Evolutionary conservation across 2,888 invertebrate species (phyloP), one percentile per base, ranked within the genome.

Genomic region (Cerceris rybyensis): DNA sequence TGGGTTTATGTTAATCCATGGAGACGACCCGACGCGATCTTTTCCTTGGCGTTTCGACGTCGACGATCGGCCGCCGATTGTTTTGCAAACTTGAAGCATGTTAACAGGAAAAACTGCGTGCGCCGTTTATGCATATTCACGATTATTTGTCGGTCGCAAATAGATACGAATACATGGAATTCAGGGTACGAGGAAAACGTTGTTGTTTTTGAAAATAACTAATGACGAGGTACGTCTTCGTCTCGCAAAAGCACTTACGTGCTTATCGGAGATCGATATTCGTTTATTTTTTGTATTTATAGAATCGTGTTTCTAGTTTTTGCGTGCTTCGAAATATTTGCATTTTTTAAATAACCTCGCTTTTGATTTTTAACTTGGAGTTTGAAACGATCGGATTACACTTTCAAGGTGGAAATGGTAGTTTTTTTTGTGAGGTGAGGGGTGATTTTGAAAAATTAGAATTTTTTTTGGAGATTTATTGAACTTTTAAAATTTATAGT

Each of bases 121-220:
- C 54, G 43, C 7, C 61, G 60, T 39, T 50, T 43, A 59, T 75
- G 60, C 70, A 75, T 75, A 75, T 75, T 58, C 60, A 75, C 46
- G 69, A 69, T 42, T 60, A 28, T 49, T 66, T 28, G 43, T 46
- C 66, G 28, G 17, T 39, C 13, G 8, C 55, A 11, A 46, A 17
- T 46, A 46, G 7, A 46, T 11, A 46, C 42, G 59, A 7, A 46
- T 17, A 28, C 9, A 39, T 14, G 58, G 16, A 52, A 43, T 60
- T 59, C 46, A 14, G 41, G 54, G 42, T 41, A 52, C 66, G 52
- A 17, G 41, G 65, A 46, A 54, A 52, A 42, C 42, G 11, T 17
- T 14, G 9, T 46, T 46, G 46, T 46, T 46, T 46, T 46, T 46
- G 9, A 46, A 46, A 46, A 5, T 46, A 11, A 46, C 11, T 11